phyloP scores from a whole-genome alignment of 2,797 vertebrate species.

The Trichosurus vulpecula region DNA sequence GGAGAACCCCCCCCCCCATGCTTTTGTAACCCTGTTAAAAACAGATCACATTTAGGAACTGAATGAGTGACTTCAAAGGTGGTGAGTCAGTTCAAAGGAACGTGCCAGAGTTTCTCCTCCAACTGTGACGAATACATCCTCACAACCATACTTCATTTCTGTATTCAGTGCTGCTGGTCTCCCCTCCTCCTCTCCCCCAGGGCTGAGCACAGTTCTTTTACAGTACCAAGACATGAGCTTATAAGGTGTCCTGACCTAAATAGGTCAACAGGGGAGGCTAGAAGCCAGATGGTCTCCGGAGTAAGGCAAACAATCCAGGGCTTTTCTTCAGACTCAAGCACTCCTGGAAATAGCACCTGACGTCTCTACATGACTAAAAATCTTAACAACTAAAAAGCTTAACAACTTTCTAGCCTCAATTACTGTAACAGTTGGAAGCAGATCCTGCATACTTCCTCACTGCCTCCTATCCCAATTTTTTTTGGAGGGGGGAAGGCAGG shows the following conservation, averaged over 20 bases:
- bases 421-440: neutral
- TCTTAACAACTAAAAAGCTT: too few relatives aligned
- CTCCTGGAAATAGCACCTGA: neutral
- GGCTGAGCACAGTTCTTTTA: neutral
- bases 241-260: neutral
- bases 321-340: neutral
- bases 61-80: conserved; percentile 21
- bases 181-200: neutral
- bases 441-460: neutral
- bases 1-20: conserved; percentile 12
- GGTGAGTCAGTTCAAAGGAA: conserved; percentile 47
- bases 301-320: neutral
- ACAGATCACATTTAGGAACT: conserved; percentile 43
- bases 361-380: neutral
- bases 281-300: neutral
- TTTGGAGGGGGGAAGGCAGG: too few relatives aligned
- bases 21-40: conserved; percentile 34
- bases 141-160: neutral
- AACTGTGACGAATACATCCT: neutral
- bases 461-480: too few relatives aligned
- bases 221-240: neutral
- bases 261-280: neutral
- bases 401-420: neutral
- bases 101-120: conserved; percentile 7
- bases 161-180: neutral